These are phyloP conservation scores for Platyrinchus mystaceus DNA, from an alignment of 2,797 vertebrate genomes.

Conservation along the genomic window DNA sequence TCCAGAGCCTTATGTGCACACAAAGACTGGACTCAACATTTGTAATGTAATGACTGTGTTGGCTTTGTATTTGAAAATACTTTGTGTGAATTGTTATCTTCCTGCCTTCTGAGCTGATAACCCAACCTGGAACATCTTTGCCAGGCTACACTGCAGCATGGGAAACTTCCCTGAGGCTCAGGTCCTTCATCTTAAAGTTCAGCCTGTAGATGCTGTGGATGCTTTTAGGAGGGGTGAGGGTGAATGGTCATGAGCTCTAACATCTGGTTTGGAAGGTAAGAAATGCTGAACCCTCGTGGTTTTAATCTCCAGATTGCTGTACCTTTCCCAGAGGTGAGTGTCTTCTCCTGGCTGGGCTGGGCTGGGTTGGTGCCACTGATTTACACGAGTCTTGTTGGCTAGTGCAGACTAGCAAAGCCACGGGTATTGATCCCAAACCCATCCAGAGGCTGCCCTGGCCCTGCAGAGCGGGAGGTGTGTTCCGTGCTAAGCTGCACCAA, in stretches of 20 bases:
- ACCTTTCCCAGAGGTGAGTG: not conserved
- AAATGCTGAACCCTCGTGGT: not conserved
- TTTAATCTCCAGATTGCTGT: not conserved
- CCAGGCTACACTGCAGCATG: not conserved
- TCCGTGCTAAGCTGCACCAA: accelerated
- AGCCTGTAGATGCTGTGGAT: not conserved
- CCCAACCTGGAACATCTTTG: not conserved
- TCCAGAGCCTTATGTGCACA: not conserved
- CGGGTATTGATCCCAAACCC: accelerated
- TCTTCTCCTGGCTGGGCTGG: not conserved
- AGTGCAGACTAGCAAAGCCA: accelerated
- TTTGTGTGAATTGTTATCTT: accelerated
- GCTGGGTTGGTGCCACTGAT: not conserved
- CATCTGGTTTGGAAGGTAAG: not conserved
- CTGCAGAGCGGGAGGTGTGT: not conserved
- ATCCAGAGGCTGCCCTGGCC: accelerated
- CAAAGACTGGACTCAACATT: not conserved
- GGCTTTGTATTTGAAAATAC: not conserved
- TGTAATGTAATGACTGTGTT: accelerated
- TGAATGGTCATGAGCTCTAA: no score
- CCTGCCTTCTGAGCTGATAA: not conserved
- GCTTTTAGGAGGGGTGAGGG: not conserved
- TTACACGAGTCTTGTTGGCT: accelerated
- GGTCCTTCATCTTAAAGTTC: not conserved
- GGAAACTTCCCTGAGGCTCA: not conserved